Evolutionary conservation across 2,888 invertebrate genomes (phyloP).

Genomic region (Melinopterus prodromus): DNA sequence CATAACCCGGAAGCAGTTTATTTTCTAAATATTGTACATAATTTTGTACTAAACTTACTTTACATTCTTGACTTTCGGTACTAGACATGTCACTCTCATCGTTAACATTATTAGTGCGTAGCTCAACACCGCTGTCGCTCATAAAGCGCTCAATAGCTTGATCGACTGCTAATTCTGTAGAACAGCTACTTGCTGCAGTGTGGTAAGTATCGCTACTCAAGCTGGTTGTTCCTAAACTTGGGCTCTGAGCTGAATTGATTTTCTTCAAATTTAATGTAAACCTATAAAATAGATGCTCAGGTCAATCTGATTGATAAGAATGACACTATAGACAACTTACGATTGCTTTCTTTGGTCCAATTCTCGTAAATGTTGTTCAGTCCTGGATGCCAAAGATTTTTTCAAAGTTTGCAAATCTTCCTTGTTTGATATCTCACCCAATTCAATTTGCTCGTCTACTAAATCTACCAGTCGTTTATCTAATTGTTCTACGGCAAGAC

Average conservation of each 20-base stretch:
- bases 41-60: constrained; percentile 23
- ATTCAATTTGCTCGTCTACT: constrained; percentile 68
- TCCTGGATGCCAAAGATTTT: constrained; percentile 59
- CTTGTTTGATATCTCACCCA: constrained; percentile 56
- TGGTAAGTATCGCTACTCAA: constrained; percentile 75
- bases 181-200: constrained; percentile 68
- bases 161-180: constrained; percentile 43
- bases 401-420: constrained; percentile 55
- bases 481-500: constrained; percentile 73
- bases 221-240: constrained; percentile 50
- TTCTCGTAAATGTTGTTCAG: constrained; percentile 63
- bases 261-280: constrained; percentile 74
- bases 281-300: constrained; percentile 58
- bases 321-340: constrained; percentile 49
- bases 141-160: constrained; percentile 55
- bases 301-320: not conserved
- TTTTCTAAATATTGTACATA: not conserved
- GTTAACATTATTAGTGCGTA: constrained; percentile 46
- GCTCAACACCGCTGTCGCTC: constrained; percentile 66
- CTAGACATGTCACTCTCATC: constrained; percentile 71
- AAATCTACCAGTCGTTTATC: constrained; percentile 75
- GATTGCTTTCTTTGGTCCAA: constrained; percentile 64
- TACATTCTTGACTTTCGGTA: constrained; percentile 60
- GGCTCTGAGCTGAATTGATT: constrained; percentile 55
- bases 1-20: no score